Percentiles rank a stretch among this genome's conserved stretches.
Conservation (phyloP, 30 jellyfish, hydroid and myxozoan genomes). For the Aurelia coerulea region DNA sequence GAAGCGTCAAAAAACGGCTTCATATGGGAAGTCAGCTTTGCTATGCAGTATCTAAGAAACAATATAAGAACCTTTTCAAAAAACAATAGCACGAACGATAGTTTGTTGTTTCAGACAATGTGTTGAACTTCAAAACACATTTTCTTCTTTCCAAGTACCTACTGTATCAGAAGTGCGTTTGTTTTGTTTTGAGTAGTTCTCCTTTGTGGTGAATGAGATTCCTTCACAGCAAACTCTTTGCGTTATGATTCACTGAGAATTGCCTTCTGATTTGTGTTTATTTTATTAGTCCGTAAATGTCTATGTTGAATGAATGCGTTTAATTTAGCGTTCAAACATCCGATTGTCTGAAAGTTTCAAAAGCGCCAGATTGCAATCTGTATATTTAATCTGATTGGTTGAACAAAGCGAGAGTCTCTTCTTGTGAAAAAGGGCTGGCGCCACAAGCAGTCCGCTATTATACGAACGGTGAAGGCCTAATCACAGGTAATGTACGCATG, state of each 20-base stretch:
- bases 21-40: too few species aligned
- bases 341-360: slow-evolving; percentile 81
- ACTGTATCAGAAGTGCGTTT: too few species aligned
- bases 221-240: background rate
- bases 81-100: too few species aligned
- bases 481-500: slow-evolving; percentile 39
- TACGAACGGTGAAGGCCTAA: slow-evolving; percentile 55
- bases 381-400: slow-evolving; percentile 77
- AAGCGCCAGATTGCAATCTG: slow-evolving; percentile 90
- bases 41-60: too few species aligned
- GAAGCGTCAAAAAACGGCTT: too few species aligned
- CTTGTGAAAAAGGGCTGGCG: slow-evolving; percentile 74
- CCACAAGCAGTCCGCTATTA: slow-evolving; percentile 54
- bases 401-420: slow-evolving; percentile 67
- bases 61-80: too few species aligned
- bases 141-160: too few species aligned
- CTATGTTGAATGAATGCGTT: slow-evolving; percentile 76
- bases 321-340: slow-evolving; percentile 82
- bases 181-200: too few species aligned
- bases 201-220: too few species aligned
- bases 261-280: slow-evolving; percentile 78
- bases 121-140: too few species aligned
- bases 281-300: slow-evolving; percentile 76
- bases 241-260: slow-evolving; percentile 44
- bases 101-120: too few species aligned